These are phyloP conservation scores for Elaeidobius kamerunicus DNA, from an alignment of 2,888 invertebrate species.

Conservation along the genomic window DNA sequence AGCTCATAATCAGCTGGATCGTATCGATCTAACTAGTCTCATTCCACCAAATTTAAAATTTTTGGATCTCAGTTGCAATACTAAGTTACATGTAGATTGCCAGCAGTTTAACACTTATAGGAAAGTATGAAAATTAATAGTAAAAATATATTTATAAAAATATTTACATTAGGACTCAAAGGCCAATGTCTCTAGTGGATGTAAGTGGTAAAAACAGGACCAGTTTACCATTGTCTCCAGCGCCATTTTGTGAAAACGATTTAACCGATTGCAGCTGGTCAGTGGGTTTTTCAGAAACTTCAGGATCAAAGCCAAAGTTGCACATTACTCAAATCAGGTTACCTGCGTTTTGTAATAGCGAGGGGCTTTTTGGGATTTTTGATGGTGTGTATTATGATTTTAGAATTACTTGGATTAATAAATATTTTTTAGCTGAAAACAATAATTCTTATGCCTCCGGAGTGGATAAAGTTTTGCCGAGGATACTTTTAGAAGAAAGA, in stretches of 20 bases:
- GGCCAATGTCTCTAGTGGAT: conserved; percentile 79
- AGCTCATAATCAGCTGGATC: conserved; percentile 81
- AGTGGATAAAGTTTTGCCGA: conserved; percentile 72
- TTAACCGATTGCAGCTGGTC: conserved; percentile 70
- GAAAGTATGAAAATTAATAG: no score
- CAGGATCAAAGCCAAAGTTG: conserved; percentile 70
- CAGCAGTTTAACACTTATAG: conserved; percentile 73
- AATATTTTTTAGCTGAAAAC: conserved; percentile 55
- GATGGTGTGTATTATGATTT: no score
- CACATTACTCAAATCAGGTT: conserved; percentile 75
- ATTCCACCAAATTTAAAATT: conserved; percentile 82
- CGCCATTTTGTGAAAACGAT: conserved; percentile 55
- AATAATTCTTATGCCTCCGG: conserved; percentile 66
- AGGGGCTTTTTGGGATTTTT: conserved; percentile 80
- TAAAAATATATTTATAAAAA: no score
- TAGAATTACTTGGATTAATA: no score
- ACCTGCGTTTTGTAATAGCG: conserved; percentile 74
- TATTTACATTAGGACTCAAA: conserved; percentile 67
- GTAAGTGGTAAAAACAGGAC: conserved; percentile 76
- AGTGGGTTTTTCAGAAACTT: conserved; percentile 81
- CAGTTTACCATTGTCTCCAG: conserved; percentile 58
- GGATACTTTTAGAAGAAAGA: conserved; percentile 75
- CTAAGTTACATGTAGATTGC: conserved; percentile 77
- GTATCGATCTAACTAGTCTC: conserved; percentile 70
- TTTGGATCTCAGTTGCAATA: conserved; percentile 80